Evolutionary conservation across 92 coral and sea anemone species (phyloP), one percentile per base, ranked within the genome.

Genomic region (Diadumene lineata): DNA sequence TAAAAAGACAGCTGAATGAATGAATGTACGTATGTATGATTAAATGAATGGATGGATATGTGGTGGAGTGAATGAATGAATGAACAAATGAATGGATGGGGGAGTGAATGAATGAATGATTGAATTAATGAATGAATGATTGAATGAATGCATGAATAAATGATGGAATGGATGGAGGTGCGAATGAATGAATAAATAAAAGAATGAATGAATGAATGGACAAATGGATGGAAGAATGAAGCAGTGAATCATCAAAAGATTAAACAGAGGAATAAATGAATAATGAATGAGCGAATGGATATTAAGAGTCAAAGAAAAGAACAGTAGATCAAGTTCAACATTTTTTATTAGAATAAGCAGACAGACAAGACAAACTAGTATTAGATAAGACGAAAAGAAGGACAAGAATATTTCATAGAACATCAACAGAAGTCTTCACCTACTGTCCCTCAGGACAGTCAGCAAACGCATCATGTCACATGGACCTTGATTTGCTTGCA

Each of bases 271-370:
- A 51, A 69, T 15, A 43, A 29, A 68, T 68, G 60, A 68, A 44
- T 21, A 69, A 48, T 48, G 43, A 71, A 72, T 72, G 56, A 31
- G 57, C 34, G 56, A 56, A 72, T 53, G 64, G 26, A 64, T 64
- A 4, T 16, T 29, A 34, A 6, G 26, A 72, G 51, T 72, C 77
- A 72, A 32, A 72, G 67, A 72, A 72, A 48, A 72, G 77, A 72
- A 72, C 77, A 72, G 63, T 34, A 57, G 31, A 43, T 32, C 34
- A 24, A 61, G 65, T 72, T 72, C 56, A 56, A 72, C 53, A 22
- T 11, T 32, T 72, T n/a, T 72, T 72, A 72, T 72, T 72, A 72
- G 31, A 61, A 72, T 27, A 72, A 72, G n/a, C n/a, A n/a, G n/a
- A 61, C 63, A 60, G 56, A 30, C 66, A 31, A 28, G 53, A 56